phyloP scores from a whole-genome alignment of 2,113 vertebrate genomes.

The Coregonus clupeaformis region DNA sequence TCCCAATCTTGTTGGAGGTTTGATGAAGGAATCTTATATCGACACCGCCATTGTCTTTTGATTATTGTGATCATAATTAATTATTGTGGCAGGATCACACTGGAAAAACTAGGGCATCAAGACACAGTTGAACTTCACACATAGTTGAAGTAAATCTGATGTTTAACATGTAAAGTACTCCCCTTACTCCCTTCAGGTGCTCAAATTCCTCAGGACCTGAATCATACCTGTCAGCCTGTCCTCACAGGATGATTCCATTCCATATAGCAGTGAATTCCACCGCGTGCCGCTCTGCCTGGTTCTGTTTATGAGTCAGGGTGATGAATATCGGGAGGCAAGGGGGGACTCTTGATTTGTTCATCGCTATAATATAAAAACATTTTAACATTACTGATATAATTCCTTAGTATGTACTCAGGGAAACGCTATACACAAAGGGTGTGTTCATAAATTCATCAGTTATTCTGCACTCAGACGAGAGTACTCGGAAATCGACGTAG shows the following conservation, averaged over 20 bases:
- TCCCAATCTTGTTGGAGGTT: too few species aligned
- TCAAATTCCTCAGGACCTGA: conserved; percentile 41
- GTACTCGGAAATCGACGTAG: too few species aligned
- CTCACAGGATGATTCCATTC: conserved; percentile 8
- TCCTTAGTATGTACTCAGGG: too few species aligned
- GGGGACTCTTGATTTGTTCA: neutral
- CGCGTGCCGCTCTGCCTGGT: conserved; percentile 20
- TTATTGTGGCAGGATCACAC: too few species aligned
- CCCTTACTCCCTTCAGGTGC: neutral
- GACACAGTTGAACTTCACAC: too few species aligned
- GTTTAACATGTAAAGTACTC: neutral
- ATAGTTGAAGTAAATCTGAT: neutral
- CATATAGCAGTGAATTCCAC: conserved; percentile 21
- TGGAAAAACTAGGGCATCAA: too few species aligned
- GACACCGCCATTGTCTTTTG: too few species aligned
- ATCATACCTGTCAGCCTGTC: conserved; percentile 24
- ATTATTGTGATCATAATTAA: too few species aligned
- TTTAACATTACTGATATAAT: neutral
- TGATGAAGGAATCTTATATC: too few species aligned
- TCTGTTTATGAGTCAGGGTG: conserved; percentile 18
- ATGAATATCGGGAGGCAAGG: conserved; percentile 14
- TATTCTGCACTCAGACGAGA: too few species aligned
- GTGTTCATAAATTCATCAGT: too few species aligned
- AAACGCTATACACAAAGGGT: neutral
- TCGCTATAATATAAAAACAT: neutral